Evolutionary conservation across 1,140 invertebrate species (phyloP), one percentile per base, ranked within the genome.

Genomic region (Philotrypesis tridentata): DNA sequence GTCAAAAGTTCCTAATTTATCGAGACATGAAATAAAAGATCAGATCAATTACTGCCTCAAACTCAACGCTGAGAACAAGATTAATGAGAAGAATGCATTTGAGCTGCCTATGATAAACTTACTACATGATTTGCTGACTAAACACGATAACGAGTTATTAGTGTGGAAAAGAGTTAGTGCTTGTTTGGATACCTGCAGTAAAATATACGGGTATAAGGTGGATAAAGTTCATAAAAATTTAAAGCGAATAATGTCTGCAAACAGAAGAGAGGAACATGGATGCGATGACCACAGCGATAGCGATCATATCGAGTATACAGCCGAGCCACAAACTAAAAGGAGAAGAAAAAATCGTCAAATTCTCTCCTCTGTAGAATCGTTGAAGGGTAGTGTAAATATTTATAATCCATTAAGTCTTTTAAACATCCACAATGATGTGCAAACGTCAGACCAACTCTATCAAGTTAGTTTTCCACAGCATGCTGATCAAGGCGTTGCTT

Each of bases 41-140:
- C 92, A 93, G 83, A 93, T 94, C 83, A 83, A 89, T 5, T 91
- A 92, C 37, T 95, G 94, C 84, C 93, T 95, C 74, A 93, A 94
- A 84, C 86, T 95, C 1, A 93, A 92, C 60, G 86, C 93, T 1
- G 93, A 94, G 89, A 95, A 95, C 63, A 96, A 97, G 95, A 97
- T 97, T 82, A 97, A 93, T 85, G 92, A 93, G 25, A 96, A 96
- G 88, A 97, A 97, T 94, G 96, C 95, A 1, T 97, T 97, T 92
- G 94, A 94, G 85, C 89, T 97, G 1, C 94, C 96, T 85, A 92
- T 97, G 23, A 97, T 97, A 85, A 96, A 97, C 87, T 95, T 95
- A 85, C 95, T 97, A 94, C 92, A 94, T 11, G 94, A 95, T 23
- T 94, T 96, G 92, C 85, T 96, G n/a, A 93, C 93, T 63, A 93